Percentiles rank a stretch among this genome's conserved stretches.
Evolutionary conservation across 1,140 invertebrate genomes (phyloP).

Genomic region (Oryzaephilus surinamensis): DNA sequence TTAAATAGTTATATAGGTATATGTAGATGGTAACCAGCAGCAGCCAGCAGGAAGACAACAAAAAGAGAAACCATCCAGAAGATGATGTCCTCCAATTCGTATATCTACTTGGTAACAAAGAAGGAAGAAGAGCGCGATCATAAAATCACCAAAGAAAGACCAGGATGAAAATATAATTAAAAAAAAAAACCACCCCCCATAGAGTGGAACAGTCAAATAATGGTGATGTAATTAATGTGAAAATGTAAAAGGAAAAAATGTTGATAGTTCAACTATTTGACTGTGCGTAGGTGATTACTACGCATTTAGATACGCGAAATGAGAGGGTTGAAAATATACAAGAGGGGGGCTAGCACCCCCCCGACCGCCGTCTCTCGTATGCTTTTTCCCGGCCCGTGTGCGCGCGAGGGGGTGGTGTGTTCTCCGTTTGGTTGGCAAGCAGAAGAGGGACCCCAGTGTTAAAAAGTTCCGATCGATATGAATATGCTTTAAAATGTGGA

Average conservation of each 20-base stretch:
- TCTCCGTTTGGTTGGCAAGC: conserved; percentile 7
- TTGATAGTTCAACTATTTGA: conserved; percentile 11
- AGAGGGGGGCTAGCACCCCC: background rate
- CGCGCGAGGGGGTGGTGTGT: no score
- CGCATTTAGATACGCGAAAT: conserved; percentile 12
- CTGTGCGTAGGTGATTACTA: conserved; percentile 14
- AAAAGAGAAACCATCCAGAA: no score
- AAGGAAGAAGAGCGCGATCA: background rate
- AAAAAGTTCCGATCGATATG: conserved; percentile 21
- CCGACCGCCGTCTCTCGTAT: background rate
- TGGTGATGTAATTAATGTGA: background rate
- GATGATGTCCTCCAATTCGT: no score
- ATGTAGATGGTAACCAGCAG: no score
- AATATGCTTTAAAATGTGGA: conserved; percentile 22
- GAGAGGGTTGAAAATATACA: conserved; percentile 12
- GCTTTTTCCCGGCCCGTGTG: background rate
- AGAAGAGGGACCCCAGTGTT: conserved; percentile 15
- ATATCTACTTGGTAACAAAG: no score
- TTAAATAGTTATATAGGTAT: no score
- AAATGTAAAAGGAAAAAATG: conserved; percentile 3
- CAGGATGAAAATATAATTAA: background rate
- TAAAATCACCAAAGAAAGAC: background rate
- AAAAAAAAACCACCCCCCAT: background rate
- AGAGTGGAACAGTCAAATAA: background rate
- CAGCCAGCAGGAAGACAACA: no score